A percentile compares a stretch with the other conserved stretches of the same genome.
phyloP scores from a whole-genome alignment of 2,113 vertebrate species.

The Tyto alba region DNA sequence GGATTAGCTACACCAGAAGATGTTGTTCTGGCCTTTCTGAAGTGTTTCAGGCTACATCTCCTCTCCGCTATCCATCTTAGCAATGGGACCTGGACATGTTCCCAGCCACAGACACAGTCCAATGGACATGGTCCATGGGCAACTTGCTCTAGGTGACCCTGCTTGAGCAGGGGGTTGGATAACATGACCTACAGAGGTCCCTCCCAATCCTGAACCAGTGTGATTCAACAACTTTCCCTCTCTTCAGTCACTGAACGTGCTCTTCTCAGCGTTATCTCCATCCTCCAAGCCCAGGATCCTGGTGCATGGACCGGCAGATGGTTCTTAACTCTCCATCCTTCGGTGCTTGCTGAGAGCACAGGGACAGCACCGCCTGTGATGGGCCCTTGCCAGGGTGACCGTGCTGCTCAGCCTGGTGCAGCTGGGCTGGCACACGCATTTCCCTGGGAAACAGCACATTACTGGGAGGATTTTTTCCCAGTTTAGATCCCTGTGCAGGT shows the following conservation, averaged over 20 bases:
- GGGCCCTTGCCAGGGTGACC: background rate
- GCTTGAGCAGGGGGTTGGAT: background rate
- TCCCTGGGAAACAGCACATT: background rate
- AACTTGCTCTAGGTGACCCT: background rate
- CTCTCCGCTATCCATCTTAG: background rate
- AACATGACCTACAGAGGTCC: background rate
- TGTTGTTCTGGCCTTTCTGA: background rate
- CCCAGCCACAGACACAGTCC: background rate
- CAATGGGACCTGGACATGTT: background rate
- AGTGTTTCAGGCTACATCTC: background rate
- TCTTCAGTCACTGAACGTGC: background rate
- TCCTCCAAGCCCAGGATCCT: background rate
- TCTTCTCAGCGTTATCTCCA: background rate
- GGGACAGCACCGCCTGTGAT: background rate
- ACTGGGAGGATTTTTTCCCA: background rate
- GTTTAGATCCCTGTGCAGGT: background rate
- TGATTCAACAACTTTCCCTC: background rate
- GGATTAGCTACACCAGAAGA: background rate
- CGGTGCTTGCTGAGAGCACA: background rate
- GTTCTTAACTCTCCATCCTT: background rate
- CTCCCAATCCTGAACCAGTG: background rate
- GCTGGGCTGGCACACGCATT: background rate
- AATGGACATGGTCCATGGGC: rapidly evolving
- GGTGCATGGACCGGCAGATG: background rate
- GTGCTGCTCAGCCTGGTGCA: background rate